Conservation (phyloP, 2,113 vertebrate species). For the Cololabis saira region DNA sequence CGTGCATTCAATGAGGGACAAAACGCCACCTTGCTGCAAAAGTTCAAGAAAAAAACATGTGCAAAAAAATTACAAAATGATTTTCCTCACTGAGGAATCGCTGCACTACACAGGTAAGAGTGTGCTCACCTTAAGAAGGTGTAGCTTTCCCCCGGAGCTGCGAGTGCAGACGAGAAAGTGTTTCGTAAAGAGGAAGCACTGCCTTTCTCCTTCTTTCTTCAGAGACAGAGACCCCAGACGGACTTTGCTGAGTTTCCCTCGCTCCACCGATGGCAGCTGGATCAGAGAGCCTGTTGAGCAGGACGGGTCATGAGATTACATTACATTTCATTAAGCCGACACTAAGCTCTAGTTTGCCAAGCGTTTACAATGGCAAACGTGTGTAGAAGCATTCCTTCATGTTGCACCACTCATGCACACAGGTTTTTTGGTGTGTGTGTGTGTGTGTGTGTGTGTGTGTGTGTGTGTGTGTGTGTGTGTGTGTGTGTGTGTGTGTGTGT, state of each 20-base stretch:
- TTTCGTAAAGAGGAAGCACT: slow-evolving; percentile 98
- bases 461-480: neutral
- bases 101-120: neutral
- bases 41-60: slow-evolving; percentile 37
- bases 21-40: slow-evolving; percentile 93
- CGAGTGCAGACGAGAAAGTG: slow-evolving; percentile 98
- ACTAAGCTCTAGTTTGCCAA: slow-evolving; percentile 28
- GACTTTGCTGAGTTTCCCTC: slow-evolving; percentile 96
- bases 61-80: neutral
- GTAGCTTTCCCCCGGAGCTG: slow-evolving; percentile 97
- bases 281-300: slow-evolving; percentile 91
- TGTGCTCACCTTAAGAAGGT: slow-evolving; percentile 91
- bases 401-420: neutral
- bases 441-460: neutral
- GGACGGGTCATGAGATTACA: slow-evolving; percentile 29
- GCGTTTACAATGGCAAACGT: slow-evolving; percentile 1
- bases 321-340: slow-evolving; percentile 29
- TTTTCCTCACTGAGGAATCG: neutral
- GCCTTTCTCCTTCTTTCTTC: slow-evolving; percentile 98
- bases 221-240: slow-evolving; percentile 94
- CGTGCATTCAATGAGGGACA: slow-evolving; percentile 95
- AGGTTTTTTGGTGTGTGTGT: neutral
- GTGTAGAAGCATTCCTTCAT: neutral
- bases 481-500: neutral
- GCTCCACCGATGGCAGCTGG: slow-evolving; percentile 97